Evolutionary conservation across 1,140 invertebrate species (phyloP), one percentile per base, ranked within the genome.

Genomic region (Pseudomyrmex cubaensis): DNA sequence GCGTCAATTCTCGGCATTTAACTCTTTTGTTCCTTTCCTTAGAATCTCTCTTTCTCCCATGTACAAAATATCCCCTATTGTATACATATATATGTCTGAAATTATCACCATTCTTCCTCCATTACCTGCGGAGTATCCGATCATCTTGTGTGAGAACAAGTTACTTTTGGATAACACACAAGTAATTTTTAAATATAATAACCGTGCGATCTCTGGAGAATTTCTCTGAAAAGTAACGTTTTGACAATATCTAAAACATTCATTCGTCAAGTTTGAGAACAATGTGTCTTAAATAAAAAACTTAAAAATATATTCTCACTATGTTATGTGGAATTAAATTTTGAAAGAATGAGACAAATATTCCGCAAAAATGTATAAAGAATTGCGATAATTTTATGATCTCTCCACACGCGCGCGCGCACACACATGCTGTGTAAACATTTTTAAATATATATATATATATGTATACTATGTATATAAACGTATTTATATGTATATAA

Each of bases 21-120:
- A 35, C 35, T 85, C 83, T 86, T 88, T 82, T 52, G 69, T 85
- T 90, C 67, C 56, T 72, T 85, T 85, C 48, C 74, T 64, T 73
- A 84, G 56, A 69, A 86, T 80, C 61, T 85, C 66, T 82, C 62
- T 74, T 77, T 85, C 54, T 69, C 44, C 44, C 25, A 7, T 35
- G 35, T 35, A 35, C 35, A 20, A n/a, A 12, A 20, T 75, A 8
- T 74, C 35, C 35, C 35, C 35, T 35, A 35, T 35, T 25, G 59
- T 54, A 56, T 48, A 74, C 35, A 74, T 82, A 54, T 17, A 70
- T 67, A 46, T 66, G 13, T 9, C 2, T 12, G 25, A 25, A 52
- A 67, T 25, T 82, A 44, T 62, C 46, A 20, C 69, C 20, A 57
- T 64, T 76, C 35, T 35, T 48, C 46, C 57, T 9, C 50, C 7